Evolutionary conservation across 2,113 vertebrate species (phyloP).

Genomic region (Daubentonia madagascariensis): DNA sequence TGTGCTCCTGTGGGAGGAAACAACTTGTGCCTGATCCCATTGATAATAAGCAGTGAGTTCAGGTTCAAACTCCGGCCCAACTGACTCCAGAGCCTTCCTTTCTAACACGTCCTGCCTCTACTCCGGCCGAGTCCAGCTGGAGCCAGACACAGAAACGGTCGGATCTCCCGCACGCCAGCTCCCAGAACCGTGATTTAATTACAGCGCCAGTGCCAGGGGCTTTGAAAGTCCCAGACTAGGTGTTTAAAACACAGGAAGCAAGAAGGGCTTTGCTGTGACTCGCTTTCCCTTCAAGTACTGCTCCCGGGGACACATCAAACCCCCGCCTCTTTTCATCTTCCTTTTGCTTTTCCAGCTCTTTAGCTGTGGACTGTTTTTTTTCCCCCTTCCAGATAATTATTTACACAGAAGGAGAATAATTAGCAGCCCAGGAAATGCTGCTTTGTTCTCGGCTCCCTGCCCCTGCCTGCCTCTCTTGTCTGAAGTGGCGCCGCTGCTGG

Average conservation of each 20-base stretch:
- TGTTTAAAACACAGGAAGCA: background rate
- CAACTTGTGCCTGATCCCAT: rapidly evolving
- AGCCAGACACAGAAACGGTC: rapidly evolving
- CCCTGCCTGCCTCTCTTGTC: conserved; percentile 24
- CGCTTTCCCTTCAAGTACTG: background rate
- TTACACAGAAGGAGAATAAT: conserved; percentile 66
- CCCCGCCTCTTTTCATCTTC: background rate
- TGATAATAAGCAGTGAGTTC: background rate
- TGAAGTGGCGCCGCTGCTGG: background rate
- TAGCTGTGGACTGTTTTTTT: background rate
- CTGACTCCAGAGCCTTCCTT: background rate
- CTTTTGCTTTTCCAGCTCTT: conserved; percentile 19
- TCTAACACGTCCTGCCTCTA: background rate
- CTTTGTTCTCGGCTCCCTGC: conserved; percentile 31
- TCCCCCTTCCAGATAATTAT: conserved; percentile 61
- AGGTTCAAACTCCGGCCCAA: background rate
- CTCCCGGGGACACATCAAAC: background rate
- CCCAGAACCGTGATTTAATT: background rate
- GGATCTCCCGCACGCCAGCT: background rate
- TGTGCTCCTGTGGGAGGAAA: background rate
- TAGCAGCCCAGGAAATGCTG: conserved; percentile 37
- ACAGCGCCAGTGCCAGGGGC: background rate
- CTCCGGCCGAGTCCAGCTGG: background rate
- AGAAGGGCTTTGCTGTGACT: background rate
- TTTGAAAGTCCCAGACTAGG: background rate